phyloP scores from a whole-genome alignment of 1,140 invertebrate species.

The Nephotettix cincticeps region DNA sequence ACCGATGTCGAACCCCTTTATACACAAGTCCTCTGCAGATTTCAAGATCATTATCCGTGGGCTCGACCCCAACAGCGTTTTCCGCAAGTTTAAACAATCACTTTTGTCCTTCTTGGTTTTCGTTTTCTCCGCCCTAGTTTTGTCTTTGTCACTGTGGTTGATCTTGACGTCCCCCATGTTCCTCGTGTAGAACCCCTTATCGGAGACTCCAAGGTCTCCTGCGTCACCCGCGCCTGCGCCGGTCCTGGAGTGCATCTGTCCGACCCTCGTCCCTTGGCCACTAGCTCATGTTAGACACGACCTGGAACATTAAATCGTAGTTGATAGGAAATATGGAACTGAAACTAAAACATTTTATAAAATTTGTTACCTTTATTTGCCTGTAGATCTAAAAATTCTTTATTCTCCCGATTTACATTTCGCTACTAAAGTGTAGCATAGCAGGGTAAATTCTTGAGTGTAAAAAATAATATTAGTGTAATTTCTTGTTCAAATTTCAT shows the following conservation, averaged over 20 bases:
- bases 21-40: constrained; percentile 26
- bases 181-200: background rate
- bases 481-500: too few relatives aligned
- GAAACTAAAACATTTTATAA: too few relatives aligned
- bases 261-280: background rate
- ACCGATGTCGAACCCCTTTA: constrained; percentile 23
- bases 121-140: constrained; percentile 4
- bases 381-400: too few relatives aligned
- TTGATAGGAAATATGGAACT: too few relatives aligned
- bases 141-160: constrained; percentile 6
- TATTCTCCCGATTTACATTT: too few relatives aligned
- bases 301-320: too few relatives aligned
- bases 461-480: too few relatives aligned
- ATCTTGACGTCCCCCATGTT: background rate
- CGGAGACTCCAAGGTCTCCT: background rate
- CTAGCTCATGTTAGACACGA: background rate
- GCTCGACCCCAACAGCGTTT: constrained; percentile 20
- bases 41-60: constrained; percentile 19
- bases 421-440: too few relatives aligned
- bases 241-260: background rate
- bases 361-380: too few relatives aligned
- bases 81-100: constrained; percentile 21
- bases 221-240: background rate
- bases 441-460: too few relatives aligned
- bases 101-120: constrained; percentile 14